Percentiles rank a stretch among this genome's conserved stretches.
phyloP scores from a whole-genome alignment of 2,888 invertebrate genomes.

The Agrochola macilenta region DNA sequence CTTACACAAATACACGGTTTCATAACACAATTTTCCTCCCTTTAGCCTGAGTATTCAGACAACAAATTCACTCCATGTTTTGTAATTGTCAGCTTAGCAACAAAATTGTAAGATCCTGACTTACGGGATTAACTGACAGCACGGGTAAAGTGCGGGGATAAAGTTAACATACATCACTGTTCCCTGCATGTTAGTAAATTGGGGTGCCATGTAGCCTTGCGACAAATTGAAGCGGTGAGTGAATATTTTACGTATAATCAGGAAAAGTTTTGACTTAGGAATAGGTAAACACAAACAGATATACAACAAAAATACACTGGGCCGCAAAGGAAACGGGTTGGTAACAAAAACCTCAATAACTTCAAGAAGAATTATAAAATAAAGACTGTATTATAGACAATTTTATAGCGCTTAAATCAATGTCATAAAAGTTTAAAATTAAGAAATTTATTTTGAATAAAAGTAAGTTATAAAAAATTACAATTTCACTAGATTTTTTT shows the following conservation, averaged over 20 bases:
- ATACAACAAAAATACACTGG: neutral
- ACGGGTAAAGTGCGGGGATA: slow-evolving; percentile 34
- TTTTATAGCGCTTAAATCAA: no score
- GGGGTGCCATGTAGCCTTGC: slow-evolving; percentile 37
- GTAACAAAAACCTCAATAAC: no score
- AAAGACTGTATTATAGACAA: no score
- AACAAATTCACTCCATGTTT: slow-evolving; percentile 48
- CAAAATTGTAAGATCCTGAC: slow-evolving; percentile 53
- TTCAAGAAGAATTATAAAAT: no score
- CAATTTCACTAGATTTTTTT: no score
- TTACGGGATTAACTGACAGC: slow-evolving; percentile 51
- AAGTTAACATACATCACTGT: slow-evolving; percentile 46
- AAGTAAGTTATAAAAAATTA: no score
- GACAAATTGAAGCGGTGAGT: slow-evolving; percentile 27
- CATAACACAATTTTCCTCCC: neutral
- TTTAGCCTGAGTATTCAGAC: slow-evolving; percentile 9
- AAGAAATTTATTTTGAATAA: no score
- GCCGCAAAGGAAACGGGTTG: no score
- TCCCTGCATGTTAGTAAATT: slow-evolving; percentile 33
- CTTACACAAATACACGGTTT: neutral
- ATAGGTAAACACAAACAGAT: neutral
- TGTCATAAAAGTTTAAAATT: no score
- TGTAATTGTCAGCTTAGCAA: slow-evolving; percentile 55
- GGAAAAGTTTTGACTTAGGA: neutral
- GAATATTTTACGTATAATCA: slow-evolving; percentile 14